These are phyloP conservation scores for Smithornis capensis DNA, from an alignment of 2,113 vertebrate species.

Conservation along the genomic window DNA sequence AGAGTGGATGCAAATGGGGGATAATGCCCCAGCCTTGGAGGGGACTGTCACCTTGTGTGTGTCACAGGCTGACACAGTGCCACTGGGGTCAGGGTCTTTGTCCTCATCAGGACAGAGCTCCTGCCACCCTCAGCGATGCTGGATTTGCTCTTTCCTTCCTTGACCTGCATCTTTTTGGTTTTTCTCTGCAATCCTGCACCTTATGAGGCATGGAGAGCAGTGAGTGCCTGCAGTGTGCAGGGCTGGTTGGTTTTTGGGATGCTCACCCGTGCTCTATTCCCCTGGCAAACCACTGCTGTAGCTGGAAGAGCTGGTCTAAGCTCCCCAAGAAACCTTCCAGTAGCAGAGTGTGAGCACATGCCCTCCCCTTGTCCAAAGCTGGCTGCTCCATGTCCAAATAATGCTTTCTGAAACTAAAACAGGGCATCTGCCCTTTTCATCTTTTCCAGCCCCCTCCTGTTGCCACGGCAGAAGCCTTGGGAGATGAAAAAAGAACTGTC, in stretches of 20 bases:
- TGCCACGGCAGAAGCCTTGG: not conserved
- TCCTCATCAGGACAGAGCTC: not conserved
- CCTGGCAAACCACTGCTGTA: not conserved
- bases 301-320: not conserved
- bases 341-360: not conserved
- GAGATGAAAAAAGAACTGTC: not conserved
- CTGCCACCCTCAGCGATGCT: not conserved
- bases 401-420: not conserved
- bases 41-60: not conserved
- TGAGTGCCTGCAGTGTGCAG: not conserved
- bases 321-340: not conserved
- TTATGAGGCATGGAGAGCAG: not conserved
- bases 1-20: not conserved
- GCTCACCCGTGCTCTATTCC: not conserved
- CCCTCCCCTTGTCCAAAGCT: not conserved
- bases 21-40: not conserved
- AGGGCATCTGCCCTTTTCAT: not conserved
- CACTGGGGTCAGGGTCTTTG: not conserved
- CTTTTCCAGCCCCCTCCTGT: not conserved
- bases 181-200: not conserved
- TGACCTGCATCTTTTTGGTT: not conserved
- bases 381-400: not conserved
- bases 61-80: not conserved
- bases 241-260: not conserved
- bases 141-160: not conserved